Evolutionary conservation across 2,888 invertebrate genomes (phyloP).

Genomic region (Synanthedon myopaeformis): DNA sequence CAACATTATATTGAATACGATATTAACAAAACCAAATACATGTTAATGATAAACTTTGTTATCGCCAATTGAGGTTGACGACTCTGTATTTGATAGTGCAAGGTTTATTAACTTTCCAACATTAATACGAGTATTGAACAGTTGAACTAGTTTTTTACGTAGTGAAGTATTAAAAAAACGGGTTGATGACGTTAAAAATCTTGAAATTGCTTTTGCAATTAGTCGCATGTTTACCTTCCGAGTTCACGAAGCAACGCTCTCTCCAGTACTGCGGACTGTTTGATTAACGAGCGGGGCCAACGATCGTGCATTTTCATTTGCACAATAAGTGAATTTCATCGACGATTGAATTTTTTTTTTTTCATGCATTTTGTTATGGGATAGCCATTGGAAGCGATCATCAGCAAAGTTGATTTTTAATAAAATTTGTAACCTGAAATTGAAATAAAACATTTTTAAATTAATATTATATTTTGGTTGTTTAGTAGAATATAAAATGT

Average conservation of each 20-base stretch:
- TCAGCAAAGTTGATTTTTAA: no score
- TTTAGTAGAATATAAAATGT: no score
- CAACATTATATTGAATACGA: no score
- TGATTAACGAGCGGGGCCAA: not conserved
- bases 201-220: not conserved
- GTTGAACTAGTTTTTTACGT: no score
- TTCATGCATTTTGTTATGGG: not conserved
- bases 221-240: not conserved
- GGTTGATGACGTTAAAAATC: not conserved
- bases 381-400: no score
- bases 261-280: not conserved
- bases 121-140: no score
- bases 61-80: not conserved
- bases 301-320: not conserved
- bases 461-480: no score
- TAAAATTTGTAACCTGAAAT: no score
- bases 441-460: no score
- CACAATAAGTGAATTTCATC: constrained; percentile 6
- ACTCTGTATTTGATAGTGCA: not conserved
- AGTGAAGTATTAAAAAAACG: no score
- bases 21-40: no score
- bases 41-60: not conserved
- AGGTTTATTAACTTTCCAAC: no score
- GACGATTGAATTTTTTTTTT: constrained; percentile 10
- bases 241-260: not conserved